Conservation (phyloP, 1,140 invertebrate species). For the Aricia agestis region DNA sequence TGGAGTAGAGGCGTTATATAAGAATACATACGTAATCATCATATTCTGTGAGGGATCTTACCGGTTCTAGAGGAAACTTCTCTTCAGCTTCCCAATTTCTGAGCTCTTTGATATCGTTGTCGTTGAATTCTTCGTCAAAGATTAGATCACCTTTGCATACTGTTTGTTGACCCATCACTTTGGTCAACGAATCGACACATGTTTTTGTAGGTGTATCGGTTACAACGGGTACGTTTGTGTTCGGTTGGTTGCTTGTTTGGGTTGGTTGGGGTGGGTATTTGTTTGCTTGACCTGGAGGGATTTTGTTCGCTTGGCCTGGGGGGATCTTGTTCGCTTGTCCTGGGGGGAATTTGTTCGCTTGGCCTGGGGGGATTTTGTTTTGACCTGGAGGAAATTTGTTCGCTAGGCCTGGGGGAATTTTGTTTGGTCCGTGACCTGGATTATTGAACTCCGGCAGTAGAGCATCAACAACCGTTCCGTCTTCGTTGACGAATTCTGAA, state of each 20-base stretch:
- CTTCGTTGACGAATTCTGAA: slow-evolving; percentile 57
- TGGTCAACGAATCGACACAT: slow-evolving; percentile 44
- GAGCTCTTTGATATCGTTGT: slow-evolving; percentile 43
- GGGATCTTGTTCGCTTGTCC: too few species aligned
- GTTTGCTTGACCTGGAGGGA: slow-evolving; percentile 22
- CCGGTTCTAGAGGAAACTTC: slow-evolving; percentile 70
- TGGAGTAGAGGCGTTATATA: too few species aligned
- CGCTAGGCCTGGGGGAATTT: background rate
- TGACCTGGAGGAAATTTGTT: background rate
- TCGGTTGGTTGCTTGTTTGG: slow-evolving; percentile 7
- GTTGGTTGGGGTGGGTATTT: slow-evolving; percentile 6
- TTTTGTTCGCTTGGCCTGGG: background rate
- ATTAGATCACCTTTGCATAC: slow-evolving; percentile 73
- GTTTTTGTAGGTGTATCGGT: slow-evolving; percentile 6
- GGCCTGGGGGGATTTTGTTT: background rate
- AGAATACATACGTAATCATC: too few species aligned
- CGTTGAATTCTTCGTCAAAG: slow-evolving; percentile 75
- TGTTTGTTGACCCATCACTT: slow-evolving; percentile 34
- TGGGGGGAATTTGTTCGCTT: too few species aligned
- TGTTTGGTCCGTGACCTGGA: background rate
- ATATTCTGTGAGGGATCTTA: slow-evolving; percentile 35
- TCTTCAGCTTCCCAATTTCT: slow-evolving; percentile 65
- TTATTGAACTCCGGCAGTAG: too few species aligned
- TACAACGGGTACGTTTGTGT: slow-evolving; percentile 17
- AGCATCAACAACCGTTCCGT: slow-evolving; percentile 40